phyloP scores from a whole-genome alignment of 2,113 vertebrate species.

The Xyrauchen texanus region DNA sequence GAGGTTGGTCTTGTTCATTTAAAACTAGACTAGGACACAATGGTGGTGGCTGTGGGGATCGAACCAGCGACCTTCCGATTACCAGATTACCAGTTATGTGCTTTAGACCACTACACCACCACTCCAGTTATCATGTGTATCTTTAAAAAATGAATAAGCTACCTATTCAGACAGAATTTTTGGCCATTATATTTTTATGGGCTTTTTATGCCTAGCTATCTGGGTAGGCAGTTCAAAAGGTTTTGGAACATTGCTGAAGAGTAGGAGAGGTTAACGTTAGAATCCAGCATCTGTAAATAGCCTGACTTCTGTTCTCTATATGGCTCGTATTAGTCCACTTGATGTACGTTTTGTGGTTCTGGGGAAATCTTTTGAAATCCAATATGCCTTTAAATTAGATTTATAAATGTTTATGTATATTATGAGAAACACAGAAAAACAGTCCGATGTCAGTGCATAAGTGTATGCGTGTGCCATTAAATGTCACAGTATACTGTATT shows the following conservation, averaged over 20 bases:
- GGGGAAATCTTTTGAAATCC: slow-evolving; percentile 77
- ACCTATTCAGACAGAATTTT: background rate
- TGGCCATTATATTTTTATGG: too few relatives aligned
- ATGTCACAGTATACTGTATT: slow-evolving; percentile 38
- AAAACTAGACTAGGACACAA: too few relatives aligned
- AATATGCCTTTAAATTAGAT: slow-evolving; percentile 81
- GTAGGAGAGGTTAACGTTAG: background rate
- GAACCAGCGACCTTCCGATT: too few relatives aligned
- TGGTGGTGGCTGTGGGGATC: too few relatives aligned
- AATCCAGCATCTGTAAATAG: slow-evolving; percentile 32
- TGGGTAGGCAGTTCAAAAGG: background rate
- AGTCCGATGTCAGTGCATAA: slow-evolving; percentile 18
- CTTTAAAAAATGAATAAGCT: too few relatives aligned
- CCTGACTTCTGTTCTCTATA: slow-evolving; percentile 59
- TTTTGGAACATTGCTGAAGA: background rate
- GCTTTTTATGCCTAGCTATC: background rate
- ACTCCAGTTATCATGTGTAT: too few relatives aligned
- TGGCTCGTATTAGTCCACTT: slow-evolving; percentile 75
- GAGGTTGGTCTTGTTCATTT: too few relatives aligned
- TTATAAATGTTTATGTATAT: slow-evolving; percentile 83
- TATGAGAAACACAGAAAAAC: slow-evolving; percentile 76
- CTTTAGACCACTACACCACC: too few relatives aligned
- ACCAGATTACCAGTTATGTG: too few relatives aligned
- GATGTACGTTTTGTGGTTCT: slow-evolving; percentile 59
- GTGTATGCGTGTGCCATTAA: slow-evolving; percentile 59